Percentiles rank a stretch among this genome's conserved stretches.
Evolutionary conservation across 1,140 invertebrate genomes (phyloP).

Genomic region (Aricia agestis): DNA sequence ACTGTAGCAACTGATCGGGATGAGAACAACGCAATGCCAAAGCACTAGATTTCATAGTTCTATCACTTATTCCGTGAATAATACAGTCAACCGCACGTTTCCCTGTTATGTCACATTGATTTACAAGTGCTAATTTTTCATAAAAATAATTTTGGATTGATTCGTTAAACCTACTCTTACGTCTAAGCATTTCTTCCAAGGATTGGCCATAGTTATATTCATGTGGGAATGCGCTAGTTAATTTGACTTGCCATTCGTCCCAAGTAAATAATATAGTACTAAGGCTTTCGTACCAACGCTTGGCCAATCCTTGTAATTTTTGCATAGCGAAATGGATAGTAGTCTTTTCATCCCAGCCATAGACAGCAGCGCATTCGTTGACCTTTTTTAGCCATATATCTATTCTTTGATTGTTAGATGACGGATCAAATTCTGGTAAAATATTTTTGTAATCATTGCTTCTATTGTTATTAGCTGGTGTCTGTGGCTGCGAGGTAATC

Average conservation of each 20-base stretch:
- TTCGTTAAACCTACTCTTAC: constrained; percentile 33
- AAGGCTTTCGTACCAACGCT: constrained; percentile 34
- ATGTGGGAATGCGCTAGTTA: constrained; percentile 33
- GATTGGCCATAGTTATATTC: constrained; percentile 40
- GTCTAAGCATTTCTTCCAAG: constrained; percentile 37
- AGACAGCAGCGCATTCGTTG: constrained; percentile 35
- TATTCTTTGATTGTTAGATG: constrained; percentile 26
- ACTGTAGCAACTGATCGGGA: constrained; percentile 35
- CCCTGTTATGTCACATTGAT: constrained; percentile 35
- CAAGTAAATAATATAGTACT: constrained; percentile 31
- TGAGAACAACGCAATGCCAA: constrained; percentile 29
- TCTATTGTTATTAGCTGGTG: background rate
- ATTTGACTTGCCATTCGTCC: constrained; percentile 36
- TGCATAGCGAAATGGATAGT: constrained; percentile 34
- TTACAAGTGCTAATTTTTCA: constrained; percentile 37
- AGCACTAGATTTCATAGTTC: constrained; percentile 33
- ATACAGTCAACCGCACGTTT: constrained; percentile 40
- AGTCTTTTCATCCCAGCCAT: constrained; percentile 35
- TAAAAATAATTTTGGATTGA: constrained; percentile 37
- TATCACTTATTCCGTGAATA: constrained; percentile 37
- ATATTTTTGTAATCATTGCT: constrained; percentile 28
- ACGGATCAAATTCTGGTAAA: constrained; percentile 29
- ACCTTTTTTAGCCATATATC: constrained; percentile 32
- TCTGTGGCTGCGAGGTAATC: background rate
- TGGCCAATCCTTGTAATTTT: constrained; percentile 36